Evolutionary conservation across 2,888 invertebrate species (phyloP).

Genomic region (Chirona hameri): DNA sequence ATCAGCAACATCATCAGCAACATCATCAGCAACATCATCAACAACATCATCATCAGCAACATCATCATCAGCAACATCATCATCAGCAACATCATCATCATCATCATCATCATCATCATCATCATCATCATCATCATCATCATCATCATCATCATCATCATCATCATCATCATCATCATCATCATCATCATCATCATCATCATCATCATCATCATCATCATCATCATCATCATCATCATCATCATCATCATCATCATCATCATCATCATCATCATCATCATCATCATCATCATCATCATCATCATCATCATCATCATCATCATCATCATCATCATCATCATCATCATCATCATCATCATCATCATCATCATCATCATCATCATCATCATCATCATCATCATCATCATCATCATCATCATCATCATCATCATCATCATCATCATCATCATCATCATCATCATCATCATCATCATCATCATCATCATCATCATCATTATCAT

Average conservation of each 20-base stretch:
- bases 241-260: constrained; percentile 1
- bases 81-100: too few species aligned
- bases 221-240: background rate
- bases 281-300: background rate
- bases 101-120: background rate
- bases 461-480: too few species aligned
- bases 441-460: too few species aligned
- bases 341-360: constrained; percentile 10
- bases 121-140: background rate
- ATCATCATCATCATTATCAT: too few species aligned
- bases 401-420: too few species aligned
- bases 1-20: too few species aligned
- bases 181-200: background rate
- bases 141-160: background rate
- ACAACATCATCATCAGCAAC: too few species aligned
- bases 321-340: constrained; percentile 10
- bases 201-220: background rate
- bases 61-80: too few species aligned
- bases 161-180: constrained; percentile 22
- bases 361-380: constrained; percentile 22
- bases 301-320: constrained; percentile 14
- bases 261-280: background rate
- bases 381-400: too few species aligned
- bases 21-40: too few species aligned
- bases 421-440: too few species aligned